Evolutionary conservation across 2,113 vertebrate genomes (phyloP), one percentile per base, ranked within the genome.

Genomic region (Zapornia atra): DNA sequence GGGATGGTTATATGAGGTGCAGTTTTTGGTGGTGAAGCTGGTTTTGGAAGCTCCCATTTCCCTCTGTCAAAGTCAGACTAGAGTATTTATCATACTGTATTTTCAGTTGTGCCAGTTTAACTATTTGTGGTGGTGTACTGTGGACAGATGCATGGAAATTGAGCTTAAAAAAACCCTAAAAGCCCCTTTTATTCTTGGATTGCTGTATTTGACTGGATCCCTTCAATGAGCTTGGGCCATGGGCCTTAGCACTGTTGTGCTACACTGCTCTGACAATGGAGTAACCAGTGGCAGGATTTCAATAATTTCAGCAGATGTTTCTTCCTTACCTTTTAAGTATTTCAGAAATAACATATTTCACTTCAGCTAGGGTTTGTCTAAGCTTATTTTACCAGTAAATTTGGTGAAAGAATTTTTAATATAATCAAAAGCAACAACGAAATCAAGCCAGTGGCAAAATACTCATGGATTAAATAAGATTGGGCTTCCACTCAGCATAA

Each of bases 371-470:
- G 28, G 8, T 42, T 80, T 83, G 8, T 57, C 17, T 76, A 13
- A 28, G 19, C n/a, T 81, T 75, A 40, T 81, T 94, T 84, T 81
- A 75, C 22, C 15, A 33, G 15, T 64, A 84, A 82, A 86, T 86
- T 73, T 84, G 12, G 22, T 79, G 51, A 60, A 78, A 75, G 46
- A 51, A 68, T 86, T 84, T 84, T 84, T 78, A 60, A 51, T 53
- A 90, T 34, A 81, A 86, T 84, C 69, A 79, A 90, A 91, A 48
- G 22, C 26, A 92, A 40, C 29, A 75, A 75, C 73, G 76, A 78
- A 96, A 88, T 94, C 33, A 81, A 94, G n/a, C 60, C 64, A 51
- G 29, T 38, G 48, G 56, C 46, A 96, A 92, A 82, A 92, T 81
- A 78, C 15, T 75, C 2, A 1, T 51, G 64, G 57, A 51, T 88